Evolutionary conservation across 2,797 vertebrate genomes (phyloP).

Genomic region (Champsocephalus gunnari): DNA sequence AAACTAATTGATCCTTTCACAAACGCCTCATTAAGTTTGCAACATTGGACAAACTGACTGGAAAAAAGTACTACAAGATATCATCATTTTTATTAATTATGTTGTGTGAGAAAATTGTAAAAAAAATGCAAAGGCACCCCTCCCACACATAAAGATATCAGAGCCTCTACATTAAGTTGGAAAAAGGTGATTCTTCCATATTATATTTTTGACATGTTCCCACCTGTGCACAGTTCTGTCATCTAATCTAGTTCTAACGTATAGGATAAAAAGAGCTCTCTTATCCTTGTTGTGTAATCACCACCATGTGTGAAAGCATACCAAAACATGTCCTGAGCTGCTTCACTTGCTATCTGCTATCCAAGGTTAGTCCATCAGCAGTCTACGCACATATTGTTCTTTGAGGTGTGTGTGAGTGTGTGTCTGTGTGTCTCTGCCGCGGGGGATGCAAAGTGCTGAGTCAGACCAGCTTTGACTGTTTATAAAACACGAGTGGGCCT

Average conservation of each 20-base stretch:
- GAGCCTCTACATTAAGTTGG: neutral
- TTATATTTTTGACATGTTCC: neutral
- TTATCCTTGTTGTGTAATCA: constrained; percentile 28
- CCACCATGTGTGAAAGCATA: neutral
- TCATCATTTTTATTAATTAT: neutral
- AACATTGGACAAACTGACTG: neutral
- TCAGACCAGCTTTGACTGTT: constrained; percentile 42
- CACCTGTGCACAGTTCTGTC: neutral
- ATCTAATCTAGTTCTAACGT: neutral
- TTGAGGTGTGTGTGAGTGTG: constrained; percentile 1
- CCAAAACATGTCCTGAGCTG: neutral
- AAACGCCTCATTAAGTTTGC: neutral
- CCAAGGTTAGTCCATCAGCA: constrained; percentile 31
- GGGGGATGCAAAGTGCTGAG: constrained; percentile 35
- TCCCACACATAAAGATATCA: too few species aligned
- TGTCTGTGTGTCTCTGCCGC: constrained; percentile 1
- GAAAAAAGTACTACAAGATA: neutral
- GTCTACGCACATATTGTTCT: constrained; percentile 2
- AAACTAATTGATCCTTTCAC: neutral
- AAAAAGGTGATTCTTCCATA: neutral
- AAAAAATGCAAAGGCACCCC: neutral
- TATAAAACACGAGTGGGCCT: constrained; percentile 39
- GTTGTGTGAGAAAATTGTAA: neutral
- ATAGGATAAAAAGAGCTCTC: neutral
- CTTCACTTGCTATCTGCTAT: constrained; percentile 11